Percentiles rank a stretch among this genome's conserved stretches.
Conservation (phyloP, 2,113 vertebrate species). For the Megalops atlanticus region DNA sequence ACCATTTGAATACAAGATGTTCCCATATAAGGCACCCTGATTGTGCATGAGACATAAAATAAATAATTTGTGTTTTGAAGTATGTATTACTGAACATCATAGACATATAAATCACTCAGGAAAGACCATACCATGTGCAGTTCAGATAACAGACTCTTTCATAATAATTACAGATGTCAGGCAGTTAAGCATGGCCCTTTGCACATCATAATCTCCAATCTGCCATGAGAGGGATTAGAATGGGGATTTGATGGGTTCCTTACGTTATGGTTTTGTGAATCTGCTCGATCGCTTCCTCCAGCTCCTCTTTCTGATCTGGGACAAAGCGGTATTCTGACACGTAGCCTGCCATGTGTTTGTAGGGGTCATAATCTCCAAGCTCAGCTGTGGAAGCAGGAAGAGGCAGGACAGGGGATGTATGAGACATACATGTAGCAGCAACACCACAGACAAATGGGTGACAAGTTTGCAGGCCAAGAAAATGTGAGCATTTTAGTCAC, state of each 20-base stretch:
- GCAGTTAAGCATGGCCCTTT: background rate
- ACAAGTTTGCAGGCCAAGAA: too few species aligned
- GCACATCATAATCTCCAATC: constrained; percentile 15
- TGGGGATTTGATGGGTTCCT: constrained; percentile 39
- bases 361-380: constrained; percentile 84
- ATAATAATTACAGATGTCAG: background rate
- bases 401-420: constrained; percentile 22
- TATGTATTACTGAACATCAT: background rate
- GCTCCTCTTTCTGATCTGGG: constrained; percentile 85
- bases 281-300: constrained; percentile 81
- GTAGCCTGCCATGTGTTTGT: constrained; percentile 77
- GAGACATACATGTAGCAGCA: background rate
- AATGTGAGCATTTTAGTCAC: too few species aligned
- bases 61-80: background rate
- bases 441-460: too few species aligned
- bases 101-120: background rate
- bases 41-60: background rate
- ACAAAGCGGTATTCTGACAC: constrained; percentile 87
- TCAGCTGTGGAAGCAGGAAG: constrained; percentile 68
- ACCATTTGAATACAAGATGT: background rate
- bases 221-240: constrained; percentile 36
- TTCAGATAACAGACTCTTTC: background rate
- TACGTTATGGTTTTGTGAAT: constrained; percentile 86
- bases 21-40: too few species aligned
- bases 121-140: background rate